These are phyloP conservation scores for Alligator sinensis DNA, from an alignment of 2,113 vertebrate genomes.

Conservation along the genomic window DNA sequence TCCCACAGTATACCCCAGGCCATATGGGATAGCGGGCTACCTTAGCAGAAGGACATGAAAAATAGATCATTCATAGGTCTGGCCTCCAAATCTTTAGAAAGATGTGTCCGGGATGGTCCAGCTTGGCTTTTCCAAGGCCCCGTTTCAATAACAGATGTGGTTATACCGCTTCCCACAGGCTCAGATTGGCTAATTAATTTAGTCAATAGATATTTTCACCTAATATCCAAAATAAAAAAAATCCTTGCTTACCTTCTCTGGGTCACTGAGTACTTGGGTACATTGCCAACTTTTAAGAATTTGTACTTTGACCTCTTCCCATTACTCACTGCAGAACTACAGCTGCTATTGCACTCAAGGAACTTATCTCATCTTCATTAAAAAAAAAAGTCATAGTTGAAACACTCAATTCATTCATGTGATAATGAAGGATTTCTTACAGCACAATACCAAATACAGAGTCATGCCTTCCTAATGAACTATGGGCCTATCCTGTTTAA, in stretches of 20 bases:
- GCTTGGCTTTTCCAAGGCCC: background rate
- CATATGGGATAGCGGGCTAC: conserved; percentile 28
- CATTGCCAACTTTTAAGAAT: background rate
- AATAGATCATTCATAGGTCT: background rate
- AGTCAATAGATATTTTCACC: background rate
- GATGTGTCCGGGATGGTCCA: background rate
- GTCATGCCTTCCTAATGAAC: background rate
- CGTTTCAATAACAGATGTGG: background rate
- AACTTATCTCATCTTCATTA: background rate
- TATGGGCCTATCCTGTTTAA: background rate
- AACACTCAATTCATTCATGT: background rate
- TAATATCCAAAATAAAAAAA: background rate
- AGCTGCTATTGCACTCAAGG: background rate
- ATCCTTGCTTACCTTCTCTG: background rate
- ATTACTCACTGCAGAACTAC: background rate
- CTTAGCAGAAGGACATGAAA: conserved; percentile 56
- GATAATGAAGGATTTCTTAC: background rate
- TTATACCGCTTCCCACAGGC: conserved; percentile 3
- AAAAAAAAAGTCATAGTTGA: background rate
- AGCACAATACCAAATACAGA: background rate
- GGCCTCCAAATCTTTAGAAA: background rate
- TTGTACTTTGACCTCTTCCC: background rate
- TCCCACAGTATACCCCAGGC: background rate
- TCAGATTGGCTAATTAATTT: background rate
- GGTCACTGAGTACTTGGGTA: background rate